Evolutionary conservation across 2,888 invertebrate species (phyloP), one percentile per base, ranked within the genome.

Genomic region (Callimorpha dominula): DNA sequence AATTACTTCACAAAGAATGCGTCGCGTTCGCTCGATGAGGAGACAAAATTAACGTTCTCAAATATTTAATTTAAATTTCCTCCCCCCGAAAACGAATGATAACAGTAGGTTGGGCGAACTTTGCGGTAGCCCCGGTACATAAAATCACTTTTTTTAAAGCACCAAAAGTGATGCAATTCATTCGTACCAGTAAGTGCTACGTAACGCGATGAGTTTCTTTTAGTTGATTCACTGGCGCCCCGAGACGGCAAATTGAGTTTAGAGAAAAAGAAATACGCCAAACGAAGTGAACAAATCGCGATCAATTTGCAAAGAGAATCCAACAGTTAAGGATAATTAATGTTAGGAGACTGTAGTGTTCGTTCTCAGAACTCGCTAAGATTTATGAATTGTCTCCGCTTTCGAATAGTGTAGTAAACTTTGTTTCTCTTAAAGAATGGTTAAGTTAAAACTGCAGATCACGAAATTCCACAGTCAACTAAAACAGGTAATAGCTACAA

Each of bases 1-100:
- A 95, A 95, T 95, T 95, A 95, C 95, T 95, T 95, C 92, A 93
- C 95, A 94, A 95, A 95, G 95, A 95, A 95, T 95, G 95, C 95
- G 95, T 94, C 94, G 95, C 92, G 90, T 90, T 93, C 93, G 90
- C 95, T 90, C 95, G 93, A 95, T 94, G 95, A 95, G 95, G 94
- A 95, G 95, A 95, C 95, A 94, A 95, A 95, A 95, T 95, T 95
- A 95, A 95, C 95, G 94, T 92, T 92, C 95, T 94, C 95, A 95
- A 95, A 95, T 95, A 95, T 95, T 95, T 95, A 95, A 95, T 95
- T 95, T 95, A 94, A 95, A 95, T 95, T 95, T 95, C 90, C 91
- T 88, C 88, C 84, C 88, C 88, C 90, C 92, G 89, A 91, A 93
- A 94, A 94, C 94, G 94, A 94, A 95, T 92, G 94, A 94, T 95